phyloP scores from a whole-genome alignment of 2,888 invertebrate genomes.

The Rhorus exstirpatorius region DNA sequence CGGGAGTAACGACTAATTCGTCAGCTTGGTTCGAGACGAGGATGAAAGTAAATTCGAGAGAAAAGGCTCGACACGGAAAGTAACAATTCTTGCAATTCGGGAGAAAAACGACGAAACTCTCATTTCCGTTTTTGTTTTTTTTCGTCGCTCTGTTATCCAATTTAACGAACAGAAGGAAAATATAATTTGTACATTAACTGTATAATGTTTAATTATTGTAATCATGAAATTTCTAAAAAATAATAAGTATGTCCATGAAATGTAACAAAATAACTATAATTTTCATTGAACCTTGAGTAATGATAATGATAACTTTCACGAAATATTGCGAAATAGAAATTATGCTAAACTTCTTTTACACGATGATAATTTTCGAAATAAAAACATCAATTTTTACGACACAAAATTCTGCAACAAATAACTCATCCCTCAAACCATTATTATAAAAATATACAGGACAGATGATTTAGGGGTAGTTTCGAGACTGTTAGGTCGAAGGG shows the following conservation, averaged over 20 bases:
- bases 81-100: background rate
- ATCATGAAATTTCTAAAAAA: too few relatives aligned
- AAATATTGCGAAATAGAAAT: background rate
- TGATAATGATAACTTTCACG: too few relatives aligned
- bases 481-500: background rate
- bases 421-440: background rate
- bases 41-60: background rate
- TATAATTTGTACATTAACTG: too few relatives aligned
- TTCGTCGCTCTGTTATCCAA: too few relatives aligned
- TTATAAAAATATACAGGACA: background rate
- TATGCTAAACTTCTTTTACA: background rate
- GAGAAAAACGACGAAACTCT: background rate
- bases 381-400: too few relatives aligned
- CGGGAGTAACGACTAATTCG: slow-evolving; percentile 48
- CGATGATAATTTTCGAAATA: background rate
- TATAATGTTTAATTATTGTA: too few relatives aligned
- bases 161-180: too few relatives aligned
- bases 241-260: too few relatives aligned
- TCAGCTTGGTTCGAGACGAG: background rate
- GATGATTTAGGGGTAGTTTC: slow-evolving; percentile 6
- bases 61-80: background rate
- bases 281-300: too few relatives aligned
- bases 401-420: background rate
- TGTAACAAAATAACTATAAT: too few relatives aligned
- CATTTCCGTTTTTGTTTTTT: background rate